Conservation (phyloP, 1,140 invertebrate genomes). For the Drosophila serrata region DNA sequence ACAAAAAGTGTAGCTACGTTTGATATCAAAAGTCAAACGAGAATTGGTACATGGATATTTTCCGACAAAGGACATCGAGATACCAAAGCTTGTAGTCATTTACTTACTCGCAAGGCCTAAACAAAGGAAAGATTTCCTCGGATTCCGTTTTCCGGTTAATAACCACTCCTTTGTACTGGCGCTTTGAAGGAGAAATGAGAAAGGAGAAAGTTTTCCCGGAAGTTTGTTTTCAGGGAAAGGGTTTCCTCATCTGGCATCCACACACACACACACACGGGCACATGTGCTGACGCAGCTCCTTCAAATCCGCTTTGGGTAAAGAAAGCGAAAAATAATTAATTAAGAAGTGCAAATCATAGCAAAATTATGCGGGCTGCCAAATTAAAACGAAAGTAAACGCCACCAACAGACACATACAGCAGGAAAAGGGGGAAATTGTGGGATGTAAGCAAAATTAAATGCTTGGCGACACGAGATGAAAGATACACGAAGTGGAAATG, state of each 20-base stretch:
- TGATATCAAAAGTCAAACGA: constrained; percentile 2
- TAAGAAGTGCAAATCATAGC: constrained; percentile 82
- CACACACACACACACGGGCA: background rate
- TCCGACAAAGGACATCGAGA: constrained; percentile 22
- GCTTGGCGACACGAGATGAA: constrained; percentile 39
- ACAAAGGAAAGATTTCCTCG: constrained; percentile 37
- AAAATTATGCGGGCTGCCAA: constrained; percentile 78
- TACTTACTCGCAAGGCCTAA: constrained; percentile 21
- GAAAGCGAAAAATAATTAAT: constrained; percentile 79
- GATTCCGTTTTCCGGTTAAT: constrained; percentile 38
- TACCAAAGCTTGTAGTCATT: constrained; percentile 27
- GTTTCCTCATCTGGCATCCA: constrained; percentile 12
- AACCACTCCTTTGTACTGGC: constrained; percentile 32
- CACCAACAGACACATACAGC: constrained; percentile 55
- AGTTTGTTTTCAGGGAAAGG: constrained; percentile 53
- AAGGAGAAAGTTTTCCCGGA: constrained; percentile 55
- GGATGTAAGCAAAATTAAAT: constrained; percentile 46
- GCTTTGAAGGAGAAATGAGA: constrained; percentile 34
- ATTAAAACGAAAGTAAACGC: constrained; percentile 77
- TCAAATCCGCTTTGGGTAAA: constrained; percentile 62
- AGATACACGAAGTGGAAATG: constrained; percentile 19
- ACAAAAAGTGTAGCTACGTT: background rate
- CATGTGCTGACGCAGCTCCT: constrained; percentile 64
- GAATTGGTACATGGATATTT: constrained; percentile 40
- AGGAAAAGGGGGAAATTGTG: constrained; percentile 33